Conservation (phyloP, 1,140 invertebrate genomes). For the Chymomyza costata region DNA sequence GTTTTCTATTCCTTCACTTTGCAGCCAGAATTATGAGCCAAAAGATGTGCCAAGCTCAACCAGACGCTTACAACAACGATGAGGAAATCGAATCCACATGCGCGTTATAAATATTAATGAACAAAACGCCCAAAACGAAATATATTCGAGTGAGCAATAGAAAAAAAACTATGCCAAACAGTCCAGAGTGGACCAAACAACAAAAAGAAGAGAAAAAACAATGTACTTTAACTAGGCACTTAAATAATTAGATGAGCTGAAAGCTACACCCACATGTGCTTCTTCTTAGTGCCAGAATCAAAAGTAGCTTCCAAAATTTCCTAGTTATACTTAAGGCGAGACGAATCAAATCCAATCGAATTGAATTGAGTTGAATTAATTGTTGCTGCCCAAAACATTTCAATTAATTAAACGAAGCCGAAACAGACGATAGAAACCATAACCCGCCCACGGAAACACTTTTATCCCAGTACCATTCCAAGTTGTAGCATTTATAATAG, state of each 20-base stretch:
- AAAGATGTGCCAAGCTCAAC: neutral
- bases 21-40: too few relatives aligned
- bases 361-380: slow-evolving; percentile 40
- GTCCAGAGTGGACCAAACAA: neutral
- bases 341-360: slow-evolving; percentile 47
- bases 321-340: slow-evolving; percentile 27
- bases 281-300: slow-evolving; percentile 10
- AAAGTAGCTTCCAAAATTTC: slow-evolving; percentile 36
- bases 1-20: too few relatives aligned
- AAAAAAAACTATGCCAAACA: neutral
- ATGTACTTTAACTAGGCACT: slow-evolving; percentile 10
- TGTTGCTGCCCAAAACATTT: slow-evolving; percentile 26
- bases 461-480: slow-evolving; percentile 57
- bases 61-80: slow-evolving; percentile 12
- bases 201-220: slow-evolving; percentile 15
- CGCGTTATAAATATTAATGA: slow-evolving; percentile 42
- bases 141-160: slow-evolving; percentile 23
- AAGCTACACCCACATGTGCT: slow-evolving; percentile 56
- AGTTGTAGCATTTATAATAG: slow-evolving; percentile 38
- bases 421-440: too few relatives aligned
- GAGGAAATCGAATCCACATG: slow-evolving; percentile 40
- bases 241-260: slow-evolving; percentile 17
- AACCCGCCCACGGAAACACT: slow-evolving; percentile 2
- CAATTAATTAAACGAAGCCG: slow-evolving; percentile 31
- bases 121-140: slow-evolving; percentile 22